Base-by-base conservation (phyloP, 2,797 vertebrate species). In the Cossypha caffra region DNA sequence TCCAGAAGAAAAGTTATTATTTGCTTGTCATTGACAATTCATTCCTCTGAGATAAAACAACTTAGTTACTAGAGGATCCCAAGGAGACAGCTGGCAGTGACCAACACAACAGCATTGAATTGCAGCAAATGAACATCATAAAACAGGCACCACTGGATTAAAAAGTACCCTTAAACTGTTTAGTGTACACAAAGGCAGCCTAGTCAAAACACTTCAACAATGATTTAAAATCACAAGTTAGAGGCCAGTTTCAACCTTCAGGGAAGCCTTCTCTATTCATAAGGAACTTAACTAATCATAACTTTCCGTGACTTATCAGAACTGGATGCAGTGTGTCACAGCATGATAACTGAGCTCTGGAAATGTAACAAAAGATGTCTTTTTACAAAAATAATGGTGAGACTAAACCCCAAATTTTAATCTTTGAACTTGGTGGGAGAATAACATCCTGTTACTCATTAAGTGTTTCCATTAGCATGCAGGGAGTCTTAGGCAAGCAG, bases 331-430 rank as follows among this genome's bases (percentile, higher is more conserved):
- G 92, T 82, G 92, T 97, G 96, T 96, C 38, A 17, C 83, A 92
- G 93, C 79, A 58, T 78, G 94, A 95, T 95, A 97, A 95, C 90
- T 55, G 86, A 96, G 92, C 84, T 86, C 92, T 96, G 82, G 90
- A 96, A 97, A 96, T 61, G 78, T 72, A 97, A 97, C 97, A 97
- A 97, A 98, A 97, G 86, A 94, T 74, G 91, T 48, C 73, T 92
- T 96, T 85, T 84, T 69, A 84, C 76, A 96, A 95, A 97, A 95
- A 96, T 91, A 97, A 96, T 74, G 33, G 93, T 85, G 92, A 97
- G 90, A 96, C 75, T 93, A 97, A 97, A 97, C 94, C 92, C 93
- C 86, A 96, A 96, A 97, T 97, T 97, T 96, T 96, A 97, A 94
- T 97, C 97, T 97, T 97, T 93, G 86, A 91, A 95, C 75, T 83